A percentile compares a stretch with the other conserved stretches of the same genome.
Evolutionary conservation across 2,888 invertebrate genomes (phyloP).

Genomic region (Adineta ricciae): DNA sequence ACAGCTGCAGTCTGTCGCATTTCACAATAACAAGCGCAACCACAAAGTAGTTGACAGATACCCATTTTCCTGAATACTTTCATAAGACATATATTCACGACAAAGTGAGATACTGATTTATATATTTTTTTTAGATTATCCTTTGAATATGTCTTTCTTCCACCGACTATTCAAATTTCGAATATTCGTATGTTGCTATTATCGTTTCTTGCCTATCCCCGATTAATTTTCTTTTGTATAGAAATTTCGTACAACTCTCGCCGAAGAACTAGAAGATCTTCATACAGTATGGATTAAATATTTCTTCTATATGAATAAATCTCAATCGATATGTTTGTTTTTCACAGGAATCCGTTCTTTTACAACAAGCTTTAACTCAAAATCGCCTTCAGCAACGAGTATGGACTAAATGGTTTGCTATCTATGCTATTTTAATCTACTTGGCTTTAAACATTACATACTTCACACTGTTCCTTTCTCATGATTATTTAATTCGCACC

Average conservation of each 20-base stretch:
- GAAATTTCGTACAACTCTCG: neutral
- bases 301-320: neutral
- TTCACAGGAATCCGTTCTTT: neutral
- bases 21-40: neutral
- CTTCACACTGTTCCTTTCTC: neutral
- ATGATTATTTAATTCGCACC: neutral
- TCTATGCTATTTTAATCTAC: neutral
- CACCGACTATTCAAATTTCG: neutral
- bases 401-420: neutral
- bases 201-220: neutral
- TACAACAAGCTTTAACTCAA: neutral
- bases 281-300: neutral
- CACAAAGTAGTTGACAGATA: neutral
- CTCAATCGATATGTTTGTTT: too few species aligned
- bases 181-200: neutral
- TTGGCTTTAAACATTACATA: neutral
- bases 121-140: neutral
- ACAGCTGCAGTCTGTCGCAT: neutral
- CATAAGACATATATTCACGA: neutral
- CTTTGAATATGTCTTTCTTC: neutral
- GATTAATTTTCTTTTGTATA: neutral
- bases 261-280: conserved; percentile 17
- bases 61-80: neutral
- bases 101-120: neutral
- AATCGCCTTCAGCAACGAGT: neutral